Base-by-base conservation (phyloP, 2,888 invertebrate species). In the Himalopsyche kuldschensis region DNA sequence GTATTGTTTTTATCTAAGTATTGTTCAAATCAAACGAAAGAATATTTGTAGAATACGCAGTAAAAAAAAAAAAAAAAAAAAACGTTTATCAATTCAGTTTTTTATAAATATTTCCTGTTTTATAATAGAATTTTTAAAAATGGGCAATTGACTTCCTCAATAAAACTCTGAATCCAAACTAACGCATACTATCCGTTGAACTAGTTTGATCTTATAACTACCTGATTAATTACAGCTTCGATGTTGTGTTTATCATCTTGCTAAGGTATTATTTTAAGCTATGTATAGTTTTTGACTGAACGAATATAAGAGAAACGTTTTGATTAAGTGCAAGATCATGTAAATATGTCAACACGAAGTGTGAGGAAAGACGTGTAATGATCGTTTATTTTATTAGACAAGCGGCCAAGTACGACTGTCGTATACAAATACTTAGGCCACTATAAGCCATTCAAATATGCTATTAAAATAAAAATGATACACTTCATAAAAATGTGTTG, bases 121-220 rank as follows among this genome's bases (percentile, higher is more conserved):
- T n/a, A n/a, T n/a, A n/a, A n/a, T n/a, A n/a, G 8, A 15, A 41
- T 15, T 41, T 41, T 15, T 5, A 15, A 15, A 5, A 41, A 15
- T 41, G 15, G 15, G 3, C 2, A 41, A 41, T 3, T 0, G 15
- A 15, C 2, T 20, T 55, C 6, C 55, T 55, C 8, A n/a, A 55
- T 55, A 20, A 20, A 55, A n/a, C 55, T 20, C 55, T 55, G 55
- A 10, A 55, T 55, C n/a, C 1, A 55, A 24, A 55, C 55, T 55
- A 55, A 55, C 55, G n/a, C 55, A 55, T 55, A 55, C 20, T 55
- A 20, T 24, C 55, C 8, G 8, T 30, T 20, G 27, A 48, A 48
- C 79, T 48, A 55, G 79, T 81, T 48, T 79, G 78, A 81, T 81
- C 78, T 55, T 55, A 20, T 55, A 20, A 55, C 55, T 20, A 55